These are phyloP conservation scores for Takifugu flavidus DNA, from an alignment of 2,113 vertebrate species.

Conservation along the genomic window DNA sequence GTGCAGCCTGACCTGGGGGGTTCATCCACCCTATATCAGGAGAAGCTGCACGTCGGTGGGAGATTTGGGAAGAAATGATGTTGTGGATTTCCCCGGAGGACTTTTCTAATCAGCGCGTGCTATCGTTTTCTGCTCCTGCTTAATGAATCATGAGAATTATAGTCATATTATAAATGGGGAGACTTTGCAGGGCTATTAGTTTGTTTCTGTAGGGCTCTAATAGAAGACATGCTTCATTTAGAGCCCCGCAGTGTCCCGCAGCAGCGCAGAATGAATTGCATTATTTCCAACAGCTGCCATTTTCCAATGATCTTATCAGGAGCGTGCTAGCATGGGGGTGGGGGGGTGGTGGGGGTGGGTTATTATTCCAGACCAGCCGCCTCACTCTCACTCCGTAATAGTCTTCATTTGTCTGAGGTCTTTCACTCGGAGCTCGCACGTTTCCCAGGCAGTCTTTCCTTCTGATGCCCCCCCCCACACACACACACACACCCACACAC, in stretches of 20 bases:
- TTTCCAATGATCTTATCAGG: constrained; percentile 82
- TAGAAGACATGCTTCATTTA: constrained; percentile 94
- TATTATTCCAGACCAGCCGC: constrained; percentile 77
- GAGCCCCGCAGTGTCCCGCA: constrained; percentile 82
- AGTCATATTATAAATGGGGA: constrained; percentile 98
- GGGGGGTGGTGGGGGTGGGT: too few species aligned
- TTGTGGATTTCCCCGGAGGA: constrained; percentile 85
- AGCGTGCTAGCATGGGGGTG: constrained; percentile 75
- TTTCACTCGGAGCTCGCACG: constrained; percentile 46
- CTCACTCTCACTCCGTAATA: constrained; percentile 67
- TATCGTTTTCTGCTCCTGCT: constrained; percentile 97
- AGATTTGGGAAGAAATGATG: constrained; percentile 87
- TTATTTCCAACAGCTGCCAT: constrained; percentile 92
- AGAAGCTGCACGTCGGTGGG: constrained; percentile 91
- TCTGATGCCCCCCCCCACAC: constrained; percentile 57
- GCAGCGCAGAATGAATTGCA: constrained; percentile 91
- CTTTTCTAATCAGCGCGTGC: constrained; percentile 85
- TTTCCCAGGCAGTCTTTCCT: constrained; percentile 55
- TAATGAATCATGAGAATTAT: constrained; percentile 99
- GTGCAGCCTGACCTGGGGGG: constrained; percentile 58
- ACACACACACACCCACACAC: constrained; percentile 47
- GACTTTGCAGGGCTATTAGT: constrained; percentile 97
- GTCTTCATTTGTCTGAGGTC: constrained; percentile 64
- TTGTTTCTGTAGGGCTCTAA: constrained; percentile 99
- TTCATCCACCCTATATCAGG: constrained; percentile 79